Conservation (phyloP, 2,113 vertebrate species). For the Hippoglossus stenolepis region DNA sequence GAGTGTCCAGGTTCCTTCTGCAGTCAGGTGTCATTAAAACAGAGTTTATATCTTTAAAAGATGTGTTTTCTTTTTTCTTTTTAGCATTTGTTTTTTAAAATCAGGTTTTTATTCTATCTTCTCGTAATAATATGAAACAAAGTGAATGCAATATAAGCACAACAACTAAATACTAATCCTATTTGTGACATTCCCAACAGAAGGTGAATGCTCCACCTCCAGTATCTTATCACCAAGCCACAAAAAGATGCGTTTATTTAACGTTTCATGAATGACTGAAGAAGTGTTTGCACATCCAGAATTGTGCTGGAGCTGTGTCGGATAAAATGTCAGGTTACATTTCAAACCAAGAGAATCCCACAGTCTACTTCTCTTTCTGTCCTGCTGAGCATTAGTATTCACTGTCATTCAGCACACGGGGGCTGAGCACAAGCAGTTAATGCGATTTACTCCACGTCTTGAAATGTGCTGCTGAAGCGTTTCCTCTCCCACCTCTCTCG, state of each 20-base stretch:
- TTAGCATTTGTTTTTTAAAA: too few species aligned
- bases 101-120: too few species aligned
- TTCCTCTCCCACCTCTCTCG: conserved; percentile 20
- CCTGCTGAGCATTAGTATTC: conserved; percentile 31
- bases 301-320: conserved; percentile 13
- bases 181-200: too few species aligned
- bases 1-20: too few species aligned
- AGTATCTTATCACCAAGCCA: too few species aligned
- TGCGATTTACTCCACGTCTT: conserved; percentile 37
- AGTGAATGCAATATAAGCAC: too few species aligned
- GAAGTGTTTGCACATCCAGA: background rate
- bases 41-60: background rate
- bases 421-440: conserved; percentile 39
- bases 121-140: too few species aligned
- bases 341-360: background rate
- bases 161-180: too few species aligned
- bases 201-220: too few species aligned
- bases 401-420: conserved; percentile 52
- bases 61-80: too few species aligned
- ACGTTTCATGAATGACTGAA: background rate
- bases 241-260: too few species aligned
- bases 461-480: conserved; percentile 33
- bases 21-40: too few species aligned
- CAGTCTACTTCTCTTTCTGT: conserved; percentile 1
- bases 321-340: conserved; percentile 54